Base-by-base conservation (phyloP, 2,797 vertebrate species). In the Tenualosa ilisha region DNA sequence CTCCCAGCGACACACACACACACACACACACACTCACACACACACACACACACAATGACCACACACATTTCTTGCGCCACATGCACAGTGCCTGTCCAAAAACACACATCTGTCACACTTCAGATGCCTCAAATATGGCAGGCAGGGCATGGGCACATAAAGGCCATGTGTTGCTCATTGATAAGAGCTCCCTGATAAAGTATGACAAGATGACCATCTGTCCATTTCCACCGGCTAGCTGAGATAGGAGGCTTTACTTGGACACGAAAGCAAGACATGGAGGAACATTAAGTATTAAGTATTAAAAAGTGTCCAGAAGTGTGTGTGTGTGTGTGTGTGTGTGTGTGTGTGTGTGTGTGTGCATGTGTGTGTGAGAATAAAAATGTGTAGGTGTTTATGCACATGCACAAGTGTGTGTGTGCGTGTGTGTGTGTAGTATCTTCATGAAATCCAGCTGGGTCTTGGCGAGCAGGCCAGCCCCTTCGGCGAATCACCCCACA, bases 391-490 rank as follows among this genome's bases (percentile, higher is more conserved):
- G 40, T 79, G 31, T 75, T 46, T 46, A 46, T 46, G 46, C 3
- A 46, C 7, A 4, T 46, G 46, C 46, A 46, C 46, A 46, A 46
- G 31, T 40, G 68, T 75, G 72, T 9, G 37, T 40, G 31, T 75
- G 40, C 22, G 37, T 43, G 37, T 75, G 31, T 40, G 68, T 40
- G 9, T 31, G 37, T 79, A 37, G 40, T 40, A 43, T 15, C 72
- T 79, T 43, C 37, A 43, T 79, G 61, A 85, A 49, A 72, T 90
- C 83, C 89, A 89, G 82, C 81, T 83, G 63, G 51, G 53, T 72
- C 56, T 24, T 37, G 51, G 85, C 56, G 56, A 82, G 46, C 82
- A 20, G 37, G 81, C 84, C 83, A 63, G 84, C 84, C 37, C 82
- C 82, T 63, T 61, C 15, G 6, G 26, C 56, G 68, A 86, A 65